phyloP scores from a whole-genome alignment of 2,888 invertebrate species.

The Agriopis aurantiaria region DNA sequence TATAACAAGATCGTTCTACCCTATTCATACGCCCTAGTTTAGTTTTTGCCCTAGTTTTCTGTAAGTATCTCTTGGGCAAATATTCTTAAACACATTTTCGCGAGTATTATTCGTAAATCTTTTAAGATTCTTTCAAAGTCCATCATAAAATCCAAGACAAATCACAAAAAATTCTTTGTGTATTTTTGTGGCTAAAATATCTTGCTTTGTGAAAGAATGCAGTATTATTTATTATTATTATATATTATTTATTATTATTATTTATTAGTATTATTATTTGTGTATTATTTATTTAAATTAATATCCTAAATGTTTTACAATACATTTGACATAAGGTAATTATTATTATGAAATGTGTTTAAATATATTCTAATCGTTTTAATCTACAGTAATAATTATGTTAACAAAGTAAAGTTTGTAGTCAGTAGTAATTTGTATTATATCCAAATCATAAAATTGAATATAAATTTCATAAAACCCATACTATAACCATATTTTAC shows the following conservation, averaged over 20 bases:
- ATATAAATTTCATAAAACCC: neutral
- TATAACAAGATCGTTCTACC: neutral
- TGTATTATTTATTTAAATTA: too few species aligned
- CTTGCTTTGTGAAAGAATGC: too few species aligned
- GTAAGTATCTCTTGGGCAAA: neutral
- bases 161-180: neutral
- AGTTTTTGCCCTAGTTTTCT: neutral
- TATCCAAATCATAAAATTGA: neutral
- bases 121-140: neutral
- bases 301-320: too few species aligned
- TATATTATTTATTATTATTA: too few species aligned
- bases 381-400: too few species aligned
- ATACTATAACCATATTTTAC: slow-evolving; percentile 13
- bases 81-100: neutral
- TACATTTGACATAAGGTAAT: too few species aligned
- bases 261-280: too few species aligned
- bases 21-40: neutral
- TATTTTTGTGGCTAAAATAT: neutral
- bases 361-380: too few species aligned
- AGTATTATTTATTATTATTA: too few species aligned
- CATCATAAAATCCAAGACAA: neutral
- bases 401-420: too few species aligned
- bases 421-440: too few species aligned
- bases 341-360: too few species aligned
- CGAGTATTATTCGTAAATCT: neutral